These are phyloP conservation scores for Noctua comes DNA, from an alignment of 2,888 invertebrate species.

Conservation along the genomic window DNA sequence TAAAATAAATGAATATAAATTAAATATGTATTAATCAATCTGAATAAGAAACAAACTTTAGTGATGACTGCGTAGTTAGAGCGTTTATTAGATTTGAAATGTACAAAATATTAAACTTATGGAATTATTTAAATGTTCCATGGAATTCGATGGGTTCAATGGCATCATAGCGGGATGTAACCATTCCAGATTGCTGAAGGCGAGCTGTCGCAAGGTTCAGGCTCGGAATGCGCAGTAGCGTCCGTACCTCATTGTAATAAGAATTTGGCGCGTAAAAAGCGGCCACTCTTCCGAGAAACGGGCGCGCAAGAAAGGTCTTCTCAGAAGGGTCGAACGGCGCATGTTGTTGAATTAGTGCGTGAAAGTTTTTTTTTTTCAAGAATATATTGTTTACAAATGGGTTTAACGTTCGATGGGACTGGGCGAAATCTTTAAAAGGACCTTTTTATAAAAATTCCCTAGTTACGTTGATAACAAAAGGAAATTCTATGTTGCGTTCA, in stretches of 20 bases:
- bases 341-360: conserved; percentile 57
- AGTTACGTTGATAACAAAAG: neutral
- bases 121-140: conserved; percentile 44
- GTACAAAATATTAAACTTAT: conserved; percentile 28
- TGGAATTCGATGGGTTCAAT: conserved; percentile 67
- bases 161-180: conserved; percentile 67
- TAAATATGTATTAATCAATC: neutral
- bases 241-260: conserved; percentile 74
- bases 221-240: conserved; percentile 69
- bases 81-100: conserved; percentile 11
- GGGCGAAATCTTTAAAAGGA: neutral
- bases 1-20: neutral
- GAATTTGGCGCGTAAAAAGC: conserved; percentile 79
- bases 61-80: conserved; percentile 1
- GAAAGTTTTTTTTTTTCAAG: conserved; percentile 60
- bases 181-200: conserved; percentile 72
- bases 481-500: neutral
- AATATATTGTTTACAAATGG: conserved; percentile 30
- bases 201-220: conserved; percentile 60
- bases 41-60: neutral
- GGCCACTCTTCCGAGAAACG: conserved; percentile 75
- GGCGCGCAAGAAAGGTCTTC: conserved; percentile 74
- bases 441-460: neutral
- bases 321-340: conserved; percentile 72
- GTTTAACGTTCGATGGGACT: neutral